Percentiles rank a stretch among this genome's conserved stretches.
These are phyloP conservation scores for Diorhabda elongata DNA, from an alignment of 1,140 invertebrate species.

Conservation along the genomic window DNA sequence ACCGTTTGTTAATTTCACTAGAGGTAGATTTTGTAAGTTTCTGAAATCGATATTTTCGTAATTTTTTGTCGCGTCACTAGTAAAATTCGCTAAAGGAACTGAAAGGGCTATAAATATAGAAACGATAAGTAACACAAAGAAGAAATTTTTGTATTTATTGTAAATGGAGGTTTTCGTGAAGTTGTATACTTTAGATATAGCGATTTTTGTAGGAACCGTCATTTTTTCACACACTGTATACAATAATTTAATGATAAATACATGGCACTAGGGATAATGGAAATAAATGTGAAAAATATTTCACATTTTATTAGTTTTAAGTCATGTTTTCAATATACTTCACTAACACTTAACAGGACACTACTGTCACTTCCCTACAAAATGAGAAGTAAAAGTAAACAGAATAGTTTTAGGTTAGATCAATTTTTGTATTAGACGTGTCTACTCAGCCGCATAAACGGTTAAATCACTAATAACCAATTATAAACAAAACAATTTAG, in stretches of 20 bases:
- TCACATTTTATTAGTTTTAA: constrained; percentile 16
- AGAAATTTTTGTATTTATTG: constrained; percentile 36
- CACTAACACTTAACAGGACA: neutral
- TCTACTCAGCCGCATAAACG: neutral
- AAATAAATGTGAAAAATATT: constrained; percentile 1
- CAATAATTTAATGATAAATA: constrained; percentile 14
- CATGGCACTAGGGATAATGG: constrained; percentile 16
- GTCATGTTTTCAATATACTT: constrained; percentile 7
- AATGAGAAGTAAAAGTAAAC: constrained; percentile 13
- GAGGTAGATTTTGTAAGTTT: constrained; percentile 35
- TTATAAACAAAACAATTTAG: too few species aligned
- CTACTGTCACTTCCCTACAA: constrained; percentile 9
- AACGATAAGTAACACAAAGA: constrained; percentile 27
- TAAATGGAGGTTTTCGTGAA: constrained; percentile 25
- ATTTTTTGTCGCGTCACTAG: constrained; percentile 25
- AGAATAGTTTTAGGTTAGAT: constrained; percentile 17
- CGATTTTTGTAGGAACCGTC: constrained; percentile 28
- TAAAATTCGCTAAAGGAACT: constrained; percentile 28
- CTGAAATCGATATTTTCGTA: constrained; percentile 37
- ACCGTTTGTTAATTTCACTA: constrained; percentile 34
- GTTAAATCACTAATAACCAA: neutral
- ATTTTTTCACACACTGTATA: constrained; percentile 21
- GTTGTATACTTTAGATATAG: constrained; percentile 30
- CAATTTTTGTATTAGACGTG: neutral
- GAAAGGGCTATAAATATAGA: constrained; percentile 25